Evolutionary conservation across 1,140 invertebrate species (phyloP), one percentile per base, ranked within the genome.

Genomic region (Mizuhopecten yessoensis): DNA sequence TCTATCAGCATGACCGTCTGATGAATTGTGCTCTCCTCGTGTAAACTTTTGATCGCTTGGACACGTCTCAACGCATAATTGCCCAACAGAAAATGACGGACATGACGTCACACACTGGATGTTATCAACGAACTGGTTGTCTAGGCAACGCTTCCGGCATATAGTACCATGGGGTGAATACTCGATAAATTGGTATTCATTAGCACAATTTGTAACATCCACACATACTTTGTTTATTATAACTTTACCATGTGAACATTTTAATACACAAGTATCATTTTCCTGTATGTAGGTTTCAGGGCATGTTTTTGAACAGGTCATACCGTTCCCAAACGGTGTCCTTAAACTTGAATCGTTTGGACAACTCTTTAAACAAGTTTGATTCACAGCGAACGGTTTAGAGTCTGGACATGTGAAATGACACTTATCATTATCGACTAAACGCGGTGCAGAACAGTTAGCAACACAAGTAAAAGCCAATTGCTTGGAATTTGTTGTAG

Each of bases 71-170:
- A 75, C 57, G 29, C 57, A 75, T 3, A 29, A 75, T 29, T 75
- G 23, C 2, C 57, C 57, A 11, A n/a, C 23, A n/a, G 57, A n/a
- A 75, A 75, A 75, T 29, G 7, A 13, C n/a, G 57, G 57, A 75
- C 57, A 75, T 75, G 57, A 75, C 57, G 57, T 75, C 57, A 75
- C 57, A 75, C 57, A 75, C 57, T n/a, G 57, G 57, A 75, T 75
- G 17, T 75, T 75, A 29, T 75, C 23, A 75, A 75, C 23, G 11
- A 75, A 75, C n/a, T 75, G 57, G n/a, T 75, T 75, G 3, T 75
- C 57, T 11, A 75, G 29, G 29, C 57, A 75, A 5, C 57, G 57
- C 57, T 75, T 75, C 57, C 57, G 57, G 57, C 57, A 75, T 29
- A 75, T 75, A 7, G 57, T 75, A 17, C 57, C 57, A 75, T 75